Evolutionary conservation across 2,113 vertebrate genomes (phyloP), one percentile per base, ranked within the genome.

Genomic region (Spilogale gracilis): DNA sequence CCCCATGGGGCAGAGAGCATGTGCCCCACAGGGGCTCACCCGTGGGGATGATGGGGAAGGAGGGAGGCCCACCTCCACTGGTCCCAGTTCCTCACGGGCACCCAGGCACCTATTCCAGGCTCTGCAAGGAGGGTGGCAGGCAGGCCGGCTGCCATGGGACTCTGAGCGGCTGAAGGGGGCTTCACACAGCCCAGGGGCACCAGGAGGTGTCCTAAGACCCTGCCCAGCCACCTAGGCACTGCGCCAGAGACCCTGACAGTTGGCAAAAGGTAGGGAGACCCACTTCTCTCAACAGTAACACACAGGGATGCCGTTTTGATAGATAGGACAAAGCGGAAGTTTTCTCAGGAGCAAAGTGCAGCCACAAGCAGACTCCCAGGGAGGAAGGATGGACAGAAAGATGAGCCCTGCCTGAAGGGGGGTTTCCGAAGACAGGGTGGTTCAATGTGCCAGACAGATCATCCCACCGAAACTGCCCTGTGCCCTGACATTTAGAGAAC

Each of bases 171-270:
- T 43, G 3, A 12, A 45, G 18, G 27, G 43, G 14, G 32, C 27
- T 11, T 2, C 0, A 5, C 4, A n/a, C 43, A n/a, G 38, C 13
- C 9, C 4, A 48, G 25, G 16, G 30, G 1, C 2, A 2, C 38
- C 5, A 18, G 1, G 2, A 78, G 48, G 16, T 38, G 20, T 61
- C 43, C 38, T 32, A 32, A 48, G 27, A 67, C 48, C 71, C 61
- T 9, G 5, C 25, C 13, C 84, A 4, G 25, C 61, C 9, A 6
- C 54, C 86, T 17, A 5, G 6, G 30, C 18, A 1, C 43, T 20
- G 2, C 5, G 5, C 14, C 0, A 1, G 14, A 17, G 27, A 6
- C 23, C 27, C 86, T 45, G 23, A 50, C 60, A 5, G 0, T 0
- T 23, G 67, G 60, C 45, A 18, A 8, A 48, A 17, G 54, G 0